Base-by-base conservation (phyloP, 2,113 vertebrate genomes). In the Nesoenas mayeri region DNA sequence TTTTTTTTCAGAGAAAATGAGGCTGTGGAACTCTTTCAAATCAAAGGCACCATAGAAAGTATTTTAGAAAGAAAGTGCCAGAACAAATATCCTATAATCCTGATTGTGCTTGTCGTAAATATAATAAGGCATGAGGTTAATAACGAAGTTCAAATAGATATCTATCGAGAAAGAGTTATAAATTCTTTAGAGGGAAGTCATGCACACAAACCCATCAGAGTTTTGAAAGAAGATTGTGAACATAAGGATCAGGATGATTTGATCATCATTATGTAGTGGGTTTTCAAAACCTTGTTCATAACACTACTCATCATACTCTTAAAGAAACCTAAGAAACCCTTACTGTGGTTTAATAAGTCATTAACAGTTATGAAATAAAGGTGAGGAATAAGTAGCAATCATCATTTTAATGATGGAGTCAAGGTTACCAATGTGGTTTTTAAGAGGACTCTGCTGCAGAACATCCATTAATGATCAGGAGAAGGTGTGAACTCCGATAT, bases 21-120 rank as follows among this genome's bases (percentile, higher is more conserved):
- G 47, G 9, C 32, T 74, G 14, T 71, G 29, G 38, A 56, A 78
- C 60, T 64, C 15, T 38, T 79, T 79, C 50, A 88, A 79, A 50
- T 11, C 21, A 48, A 15, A 9, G 12, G 21, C 10, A 62, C 0
- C 0, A 31, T 54, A 48, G 19, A 85, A 80, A 18, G 10, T 17
- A n/a, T 71, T 91, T 94, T 73, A 6, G 3, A 94, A 74, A 61
- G 7, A 75, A 83, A 42, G 29, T 32, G 21, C 57, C 38, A 17
- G 7, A 80, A 25, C 38, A 17, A 78, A 53, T 71, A 60, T 25
- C 22, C 15, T 34, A 32, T 62, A 78, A 58, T 38, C 34, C 25
- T 78, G 31, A 42, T 29, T 36, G 10, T 14, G 62, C 50, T 83
- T 22, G 9, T 62, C 40, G 31, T 40, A 92, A 50, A 38, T 71